A percentile compares a stretch with the other conserved stretches of the same genome.
Conservation (phyloP, 2,888 invertebrate genomes). For the Caenorhabditis macrosperma region DNA sequence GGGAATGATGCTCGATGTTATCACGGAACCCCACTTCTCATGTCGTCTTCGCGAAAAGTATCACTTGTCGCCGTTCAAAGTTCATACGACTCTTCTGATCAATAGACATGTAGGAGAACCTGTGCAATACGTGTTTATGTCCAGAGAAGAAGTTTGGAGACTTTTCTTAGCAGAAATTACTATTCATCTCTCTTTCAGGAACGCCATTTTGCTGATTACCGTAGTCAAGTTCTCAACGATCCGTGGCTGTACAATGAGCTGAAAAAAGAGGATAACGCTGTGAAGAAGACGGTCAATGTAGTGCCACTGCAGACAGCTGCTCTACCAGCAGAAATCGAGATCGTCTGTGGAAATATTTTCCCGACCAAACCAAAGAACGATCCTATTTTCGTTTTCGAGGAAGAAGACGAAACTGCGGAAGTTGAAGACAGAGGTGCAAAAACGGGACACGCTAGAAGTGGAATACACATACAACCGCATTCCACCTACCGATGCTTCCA, state of each 20-base stretch:
- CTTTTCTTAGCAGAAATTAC: neutral
- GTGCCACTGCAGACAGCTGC: constrained; percentile 62
- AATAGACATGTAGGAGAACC: constrained; percentile 64
- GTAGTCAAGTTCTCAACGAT: constrained; percentile 51
- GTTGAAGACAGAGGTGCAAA: constrained; percentile 57
- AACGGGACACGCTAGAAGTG: constrained; percentile 56
- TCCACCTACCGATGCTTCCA: constrained; percentile 66
- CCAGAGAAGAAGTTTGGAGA: constrained; percentile 53
- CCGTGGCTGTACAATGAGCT: constrained; percentile 57
- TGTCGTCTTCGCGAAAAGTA: constrained; percentile 57
- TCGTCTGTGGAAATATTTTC: constrained; percentile 62
- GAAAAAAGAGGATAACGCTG: constrained; percentile 41
- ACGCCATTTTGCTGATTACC: constrained; percentile 57
- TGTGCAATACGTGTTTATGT: constrained; percentile 65
- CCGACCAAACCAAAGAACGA: constrained; percentile 32
- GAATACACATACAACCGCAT: constrained; percentile 58
- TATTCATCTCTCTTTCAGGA: constrained; percentile 44
- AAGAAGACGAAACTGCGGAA: constrained; percentile 15
- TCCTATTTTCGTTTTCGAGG: constrained; percentile 31
- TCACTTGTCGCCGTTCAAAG: constrained; percentile 56
- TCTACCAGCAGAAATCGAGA: constrained; percentile 66
- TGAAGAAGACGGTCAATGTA: constrained; percentile 46
- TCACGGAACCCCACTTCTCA: constrained; percentile 66
- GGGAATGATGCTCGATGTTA: constrained; percentile 55
- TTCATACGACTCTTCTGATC: constrained; percentile 55